Conservation (phyloP, 2,888 invertebrate species). For the Sturmia bella region DNA sequence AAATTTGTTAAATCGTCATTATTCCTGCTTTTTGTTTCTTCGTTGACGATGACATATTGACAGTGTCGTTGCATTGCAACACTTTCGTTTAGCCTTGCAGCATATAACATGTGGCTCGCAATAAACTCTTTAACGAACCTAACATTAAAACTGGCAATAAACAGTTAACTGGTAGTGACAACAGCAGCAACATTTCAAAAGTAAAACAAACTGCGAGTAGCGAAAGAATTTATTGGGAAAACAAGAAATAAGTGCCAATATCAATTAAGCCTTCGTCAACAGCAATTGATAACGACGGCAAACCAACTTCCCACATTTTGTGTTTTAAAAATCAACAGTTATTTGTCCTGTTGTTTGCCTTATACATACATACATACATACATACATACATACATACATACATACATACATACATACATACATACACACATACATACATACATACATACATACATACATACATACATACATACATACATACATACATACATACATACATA, state of each 20-base stretch:
- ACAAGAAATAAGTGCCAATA: constrained; percentile 24
- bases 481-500: too few species aligned
- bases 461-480: too few species aligned
- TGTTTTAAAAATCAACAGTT: neutral
- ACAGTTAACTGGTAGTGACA: constrained; percentile 42
- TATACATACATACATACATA: too few species aligned
- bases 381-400: too few species aligned
- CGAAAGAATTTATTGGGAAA: neutral
- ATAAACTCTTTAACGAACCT: constrained; percentile 39
- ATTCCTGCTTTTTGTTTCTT: neutral
- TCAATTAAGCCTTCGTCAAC: constrained; percentile 16
- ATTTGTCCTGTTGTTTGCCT: too few species aligned
- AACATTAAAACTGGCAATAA: constrained; percentile 47
- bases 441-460: too few species aligned
- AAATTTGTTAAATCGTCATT: constrained; percentile 30
- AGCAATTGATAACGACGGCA: constrained; percentile 12
- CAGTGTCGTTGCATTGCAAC: neutral
- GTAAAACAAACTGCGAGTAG: neutral
- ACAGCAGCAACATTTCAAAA: constrained; percentile 1
- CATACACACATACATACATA: too few species aligned
- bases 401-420: too few species aligned
- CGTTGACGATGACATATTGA: constrained; percentile 7
- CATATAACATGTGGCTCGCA: neutral
- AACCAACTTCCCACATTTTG: constrained; percentile 1
- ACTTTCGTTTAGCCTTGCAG: constrained; percentile 4